Conservation (phyloP, 1,140 invertebrate genomes). For the Ladona fulva region DNA sequence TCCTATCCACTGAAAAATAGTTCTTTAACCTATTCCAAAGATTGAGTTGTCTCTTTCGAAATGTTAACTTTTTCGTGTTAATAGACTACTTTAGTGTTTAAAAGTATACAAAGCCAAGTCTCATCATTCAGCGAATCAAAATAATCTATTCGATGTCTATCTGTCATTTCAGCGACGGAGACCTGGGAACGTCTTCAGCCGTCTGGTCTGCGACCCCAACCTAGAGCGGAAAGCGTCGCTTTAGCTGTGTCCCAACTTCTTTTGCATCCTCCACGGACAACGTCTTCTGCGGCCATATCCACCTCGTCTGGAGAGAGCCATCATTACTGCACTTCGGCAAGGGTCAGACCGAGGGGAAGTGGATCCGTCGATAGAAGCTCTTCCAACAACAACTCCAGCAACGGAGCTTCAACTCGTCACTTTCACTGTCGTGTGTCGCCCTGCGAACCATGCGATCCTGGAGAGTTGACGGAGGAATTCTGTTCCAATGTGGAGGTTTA, state of each 20-base stretch:
- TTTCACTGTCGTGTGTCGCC: constrained; percentile 35
- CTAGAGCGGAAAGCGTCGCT: constrained; percentile 54
- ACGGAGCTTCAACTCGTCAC: constrained; percentile 34
- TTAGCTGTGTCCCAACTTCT: constrained; percentile 46
- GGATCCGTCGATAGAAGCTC: constrained; percentile 32
- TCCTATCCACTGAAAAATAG: too few relatives aligned
- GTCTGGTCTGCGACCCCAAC: constrained; percentile 56
- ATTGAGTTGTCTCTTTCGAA: too few relatives aligned
- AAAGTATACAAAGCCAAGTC: too few relatives aligned
- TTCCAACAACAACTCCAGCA: constrained; percentile 18
- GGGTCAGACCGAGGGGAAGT: constrained; percentile 24
- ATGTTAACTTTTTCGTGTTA: too few relatives aligned
- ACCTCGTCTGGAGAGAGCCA: background rate
- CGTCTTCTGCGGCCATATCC: background rate
- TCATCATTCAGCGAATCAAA: too few relatives aligned
- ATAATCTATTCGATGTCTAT: too few relatives aligned
- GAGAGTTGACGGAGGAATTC: constrained; percentile 20
- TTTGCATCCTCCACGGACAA: constrained; percentile 28
- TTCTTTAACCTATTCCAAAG: too few relatives aligned
- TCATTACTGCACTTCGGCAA: background rate
- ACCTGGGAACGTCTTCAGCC: constrained; percentile 66
- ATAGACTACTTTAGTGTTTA: too few relatives aligned
- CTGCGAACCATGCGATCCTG: constrained; percentile 26
- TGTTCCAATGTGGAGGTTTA: constrained; percentile 37
- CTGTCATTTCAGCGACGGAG: constrained; percentile 57